Evolutionary conservation across 2,888 invertebrate genomes (phyloP), one percentile per base, ranked within the genome.

Genomic region (Esperia sulphurella): DNA sequence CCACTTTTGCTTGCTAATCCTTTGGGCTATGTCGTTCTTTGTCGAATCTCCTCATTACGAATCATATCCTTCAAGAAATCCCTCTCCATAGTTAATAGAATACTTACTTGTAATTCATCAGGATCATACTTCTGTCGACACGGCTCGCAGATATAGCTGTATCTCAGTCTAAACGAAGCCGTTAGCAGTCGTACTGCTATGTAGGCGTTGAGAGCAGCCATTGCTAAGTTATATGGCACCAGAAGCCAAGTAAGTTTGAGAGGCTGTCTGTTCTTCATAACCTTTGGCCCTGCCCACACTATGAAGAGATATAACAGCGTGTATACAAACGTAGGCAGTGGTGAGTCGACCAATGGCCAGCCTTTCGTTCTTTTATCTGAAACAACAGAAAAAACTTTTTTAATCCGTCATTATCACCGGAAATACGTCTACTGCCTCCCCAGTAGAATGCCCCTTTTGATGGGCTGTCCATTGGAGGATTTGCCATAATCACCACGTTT

Each of bases 131-230:
- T 92, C 61, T 94, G 93, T 54, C 94, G 91, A 59, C 96, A 95
- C 1, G 96, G 95, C 74, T 97, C 95, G 73, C 98, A 98, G 14
- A 95, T 93, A 72, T 95, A 95, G 74, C 95, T 96, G 74, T 97
- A 97, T 53, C 93, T 91, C 50, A 95, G 83, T 65, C 94, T 91
- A 49, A 93, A 93, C 3, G 95, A 94, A 2, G 95, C 94, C 13
- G 93, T 91, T 4, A 95, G 81, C 50, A 95, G 71, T 89, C 97
- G 94, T 52, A 93, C 79, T 46, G 95, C 95, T 74, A 98, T 98
- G 70, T 96, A 96, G 3, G 93, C 92, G 74, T 97, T 98, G 43
- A 98, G 86, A 0, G 86, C 86, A 3, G 96, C 95, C 94, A 97
- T 95, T 0, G 93, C 91, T 53, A 97, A 82, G 81, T 98, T 98